Percentiles rank a stretch among this genome's conserved stretches.
These are phyloP conservation scores for Solen grandis DNA, from an alignment of 1,140 invertebrate genomes.

Conservation along the genomic window DNA sequence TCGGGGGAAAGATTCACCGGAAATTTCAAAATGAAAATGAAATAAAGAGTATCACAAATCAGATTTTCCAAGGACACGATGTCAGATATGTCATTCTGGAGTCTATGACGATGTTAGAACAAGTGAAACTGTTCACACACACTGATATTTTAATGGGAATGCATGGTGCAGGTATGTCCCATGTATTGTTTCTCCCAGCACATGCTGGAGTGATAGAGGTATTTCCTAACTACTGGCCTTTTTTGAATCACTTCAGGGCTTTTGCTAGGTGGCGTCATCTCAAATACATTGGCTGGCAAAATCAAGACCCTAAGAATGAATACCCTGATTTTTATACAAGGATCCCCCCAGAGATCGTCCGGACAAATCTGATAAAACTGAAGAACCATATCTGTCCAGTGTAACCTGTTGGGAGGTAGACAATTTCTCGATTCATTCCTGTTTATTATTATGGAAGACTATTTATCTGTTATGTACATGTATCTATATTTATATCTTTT, in stretches of 20 bases:
- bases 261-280: conserved; percentile 32
- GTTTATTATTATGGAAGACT: too few relatives aligned
- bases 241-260: conserved; percentile 34
- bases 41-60: conserved; percentile 55
- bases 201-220: conserved; percentile 97
- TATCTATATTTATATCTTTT: too few relatives aligned
- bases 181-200: conserved; percentile 95
- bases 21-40: conserved; percentile 75
- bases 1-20: conserved; percentile 57
- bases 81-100: conserved; percentile 68
- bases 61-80: conserved; percentile 34
- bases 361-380: background rate
- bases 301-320: conserved; percentile 33
- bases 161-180: conserved; percentile 97
- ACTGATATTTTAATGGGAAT: conserved; percentile 97
- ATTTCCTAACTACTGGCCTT: conserved; percentile 81
- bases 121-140: conserved; percentile 82
- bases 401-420: too few relatives aligned
- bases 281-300: conserved; percentile 43
- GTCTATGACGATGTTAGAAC: conserved; percentile 64
- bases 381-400: too few relatives aligned
- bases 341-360: conserved; percentile 23
- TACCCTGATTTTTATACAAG: conserved; percentile 30
- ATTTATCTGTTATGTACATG: too few relatives aligned
- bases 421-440: too few relatives aligned